phyloP scores from a whole-genome alignment of 2,797 vertebrate species.

The Phylloscopus collybita region DNA sequence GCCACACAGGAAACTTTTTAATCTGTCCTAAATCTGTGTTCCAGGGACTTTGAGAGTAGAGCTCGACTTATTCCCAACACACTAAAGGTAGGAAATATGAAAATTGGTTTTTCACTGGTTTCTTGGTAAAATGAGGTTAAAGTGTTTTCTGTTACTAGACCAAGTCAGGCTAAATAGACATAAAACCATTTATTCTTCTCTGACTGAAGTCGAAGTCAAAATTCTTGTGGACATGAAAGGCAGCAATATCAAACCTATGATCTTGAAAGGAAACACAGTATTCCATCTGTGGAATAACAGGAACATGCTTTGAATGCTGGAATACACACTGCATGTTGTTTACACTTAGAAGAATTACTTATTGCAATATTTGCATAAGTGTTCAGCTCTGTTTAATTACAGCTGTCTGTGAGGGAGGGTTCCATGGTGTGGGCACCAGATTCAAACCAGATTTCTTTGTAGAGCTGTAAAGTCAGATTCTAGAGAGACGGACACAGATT shows the following conservation, averaged over 20 bases:
- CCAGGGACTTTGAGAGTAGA: neutral
- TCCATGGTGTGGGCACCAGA: neutral
- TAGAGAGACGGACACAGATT: neutral
- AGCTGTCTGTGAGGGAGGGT: neutral
- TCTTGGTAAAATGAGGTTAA: neutral
- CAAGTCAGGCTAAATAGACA: neutral
- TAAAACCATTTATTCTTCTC: neutral
- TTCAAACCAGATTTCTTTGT: constrained; percentile 4
- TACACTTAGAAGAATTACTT: constrained; percentile 20
- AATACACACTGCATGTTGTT: neutral
- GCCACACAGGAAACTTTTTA: neutral
- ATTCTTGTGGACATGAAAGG: neutral
- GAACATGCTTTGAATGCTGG: neutral
- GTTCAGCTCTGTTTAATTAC: constrained; percentile 41
- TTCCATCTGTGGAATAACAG: neutral
- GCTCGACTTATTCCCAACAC: neutral
- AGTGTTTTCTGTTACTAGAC: neutral
- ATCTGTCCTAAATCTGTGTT: neutral
- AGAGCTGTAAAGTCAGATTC: neutral
- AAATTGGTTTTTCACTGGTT: neutral
- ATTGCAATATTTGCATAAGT: constrained; percentile 37
- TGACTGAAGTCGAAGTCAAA: neutral
- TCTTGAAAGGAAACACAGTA: neutral
- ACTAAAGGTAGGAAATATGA: neutral
- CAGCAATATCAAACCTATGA: neutral